A percentile compares a stretch with the other conserved stretches of the same genome.
Conservation (phyloP, 2,113 vertebrate species). For the Regulus satrapa region DNA sequence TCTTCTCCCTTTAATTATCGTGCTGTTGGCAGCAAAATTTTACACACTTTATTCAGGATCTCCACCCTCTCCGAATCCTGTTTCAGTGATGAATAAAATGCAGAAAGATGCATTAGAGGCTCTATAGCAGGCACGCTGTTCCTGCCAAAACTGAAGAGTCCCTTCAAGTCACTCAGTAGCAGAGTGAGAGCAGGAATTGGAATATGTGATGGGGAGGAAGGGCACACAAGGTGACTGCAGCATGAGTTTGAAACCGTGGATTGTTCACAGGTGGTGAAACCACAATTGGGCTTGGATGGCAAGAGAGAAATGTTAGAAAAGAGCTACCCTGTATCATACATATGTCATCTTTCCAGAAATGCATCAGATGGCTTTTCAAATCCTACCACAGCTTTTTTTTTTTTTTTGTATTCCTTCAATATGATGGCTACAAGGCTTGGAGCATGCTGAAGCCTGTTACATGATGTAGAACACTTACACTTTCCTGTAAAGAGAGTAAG, state of each 20-base stretch:
- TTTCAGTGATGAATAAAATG: neutral
- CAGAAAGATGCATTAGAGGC: neutral
- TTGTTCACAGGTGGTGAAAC: neutral
- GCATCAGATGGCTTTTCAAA: neutral
- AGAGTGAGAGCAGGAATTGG: neutral
- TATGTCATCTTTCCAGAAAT: neutral
- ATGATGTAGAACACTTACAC: neutral
- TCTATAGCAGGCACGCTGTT: neutral
- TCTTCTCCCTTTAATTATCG: conserved; percentile 14
- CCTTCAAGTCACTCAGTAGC: neutral
- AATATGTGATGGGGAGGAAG: neutral
- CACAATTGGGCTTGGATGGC: neutral
- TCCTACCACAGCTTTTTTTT: neutral
- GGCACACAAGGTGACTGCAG: neutral
- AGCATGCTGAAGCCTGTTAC: neutral
- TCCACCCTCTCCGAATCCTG: neutral
- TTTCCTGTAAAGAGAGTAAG: neutral
- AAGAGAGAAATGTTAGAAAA: neutral
- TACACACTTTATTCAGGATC: neutral
- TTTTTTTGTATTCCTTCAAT: neutral
- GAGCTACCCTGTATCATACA: neutral
- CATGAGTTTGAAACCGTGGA: neutral
- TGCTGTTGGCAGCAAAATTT: neutral
- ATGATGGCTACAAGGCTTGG: neutral
- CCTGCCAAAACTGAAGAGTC: neutral